Evolutionary conservation across 1,140 invertebrate genomes (phyloP), one percentile per base, ranked within the genome.

Genomic region (Oppia nitens): DNA sequence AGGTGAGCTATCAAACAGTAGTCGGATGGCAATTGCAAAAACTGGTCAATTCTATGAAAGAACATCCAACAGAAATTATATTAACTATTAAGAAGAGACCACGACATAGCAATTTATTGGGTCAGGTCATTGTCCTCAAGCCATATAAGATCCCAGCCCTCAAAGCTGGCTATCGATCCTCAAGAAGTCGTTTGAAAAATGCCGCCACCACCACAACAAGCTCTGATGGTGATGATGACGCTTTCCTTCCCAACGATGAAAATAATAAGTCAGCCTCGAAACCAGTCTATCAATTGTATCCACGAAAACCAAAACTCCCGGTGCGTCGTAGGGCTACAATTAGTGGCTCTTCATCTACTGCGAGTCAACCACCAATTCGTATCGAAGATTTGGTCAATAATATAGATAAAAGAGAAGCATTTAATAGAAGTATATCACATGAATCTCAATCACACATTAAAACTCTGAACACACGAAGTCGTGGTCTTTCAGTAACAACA

Each of bases 1-100:
- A 88, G 75, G 83, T 87, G 12, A 89, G 90, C 72, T 87, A 88
- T 71, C 85, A 90, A 70, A 90, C 85, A n/a, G 85, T 90, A 20
- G 85, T 88, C 62, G 87, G 85, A 1, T 90, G 87, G 87, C 82
- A 86, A 64, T 73, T 81, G 40, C 84, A 85, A 66, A 84, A 84
- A 64, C 80, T 90, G n/a, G 76, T 86, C 49, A 74, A 79, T 59
- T 73, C 84, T 23, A 78, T 89, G 65, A 79, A 81, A 63, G 85
- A 87, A 65, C 83, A 82, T 60, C 79, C 83, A 2, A 81, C 83
- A 20, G 85, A 90, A 69, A 79, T 89, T 59, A 76, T 85, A 26
- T 71, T 91, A 27, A 86, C 87, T 0, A 69, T 90, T 12, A 91
- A 90, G 71, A 86, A 88, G 68, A 73, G 85, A 6, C 87, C 87